phyloP scores from a whole-genome alignment of 2,797 vertebrate genomes.

The Eulemur coronatus region DNA sequence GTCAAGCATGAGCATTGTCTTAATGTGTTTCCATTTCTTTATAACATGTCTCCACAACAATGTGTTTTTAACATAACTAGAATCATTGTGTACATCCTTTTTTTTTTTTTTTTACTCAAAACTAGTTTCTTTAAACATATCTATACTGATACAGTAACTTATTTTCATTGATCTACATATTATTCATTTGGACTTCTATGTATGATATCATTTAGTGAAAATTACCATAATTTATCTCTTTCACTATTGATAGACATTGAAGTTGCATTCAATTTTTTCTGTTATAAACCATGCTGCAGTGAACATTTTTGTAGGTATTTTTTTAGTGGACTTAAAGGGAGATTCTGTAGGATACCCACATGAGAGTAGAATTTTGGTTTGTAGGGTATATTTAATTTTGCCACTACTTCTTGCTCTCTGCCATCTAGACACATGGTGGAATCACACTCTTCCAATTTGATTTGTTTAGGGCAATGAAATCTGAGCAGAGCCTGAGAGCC shows the following conservation, averaged over 20 bases:
- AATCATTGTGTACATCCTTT: not conserved
- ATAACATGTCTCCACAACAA: not conserved
- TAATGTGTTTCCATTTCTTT: not conserved
- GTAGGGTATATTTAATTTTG: not conserved
- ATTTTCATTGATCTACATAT: not conserved
- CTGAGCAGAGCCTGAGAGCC: not conserved
- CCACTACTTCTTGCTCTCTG: not conserved
- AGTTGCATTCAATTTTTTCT: not conserved
- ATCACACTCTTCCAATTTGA: not conserved
- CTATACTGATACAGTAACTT: not conserved
- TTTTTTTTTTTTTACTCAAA: not conserved
- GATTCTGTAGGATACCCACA: not conserved
- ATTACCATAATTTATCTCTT: not conserved
- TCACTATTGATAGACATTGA: not conserved
- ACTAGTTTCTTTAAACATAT: not conserved
- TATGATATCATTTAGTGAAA: not conserved
- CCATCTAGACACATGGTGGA: not conserved
- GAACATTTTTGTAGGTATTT: not conserved
- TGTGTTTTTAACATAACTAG: not conserved
- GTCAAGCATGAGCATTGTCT: not conserved
- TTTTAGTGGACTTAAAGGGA: not conserved
- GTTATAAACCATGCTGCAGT: not conserved
- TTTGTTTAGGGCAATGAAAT: not conserved
- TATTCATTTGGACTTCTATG: not conserved
- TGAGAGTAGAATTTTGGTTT: not conserved